These are phyloP conservation scores for Leucoptera coffeella DNA, from an alignment of 2,888 invertebrate genomes.

Conservation along the genomic window DNA sequence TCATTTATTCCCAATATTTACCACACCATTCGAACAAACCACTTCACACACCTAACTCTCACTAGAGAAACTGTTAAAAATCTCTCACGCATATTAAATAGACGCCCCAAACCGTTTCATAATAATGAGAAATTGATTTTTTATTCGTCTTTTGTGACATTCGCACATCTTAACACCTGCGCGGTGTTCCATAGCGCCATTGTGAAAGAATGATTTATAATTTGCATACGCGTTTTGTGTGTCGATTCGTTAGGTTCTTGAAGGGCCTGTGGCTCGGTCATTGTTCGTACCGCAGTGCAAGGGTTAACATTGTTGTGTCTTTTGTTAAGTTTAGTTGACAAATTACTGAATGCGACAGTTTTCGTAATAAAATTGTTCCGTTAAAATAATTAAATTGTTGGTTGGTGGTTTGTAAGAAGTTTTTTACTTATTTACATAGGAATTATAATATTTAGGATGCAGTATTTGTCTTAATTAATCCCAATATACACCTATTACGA, in stretches of 20 bases:
- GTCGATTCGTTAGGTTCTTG: conserved; percentile 26
- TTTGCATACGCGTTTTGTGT: conserved; percentile 39
- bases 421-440: too few relatives aligned
- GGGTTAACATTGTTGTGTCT: too few relatives aligned
- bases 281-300: conserved; percentile 7
- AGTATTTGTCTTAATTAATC: too few relatives aligned
- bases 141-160: conserved; percentile 33
- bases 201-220: conserved; percentile 46
- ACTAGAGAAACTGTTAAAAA: neutral
- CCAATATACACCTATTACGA: too few relatives aligned
- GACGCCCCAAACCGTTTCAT: conserved; percentile 19
- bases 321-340: too few relatives aligned
- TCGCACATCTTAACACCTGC: conserved; percentile 28
- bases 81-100: conserved; percentile 49
- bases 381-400: too few relatives aligned
- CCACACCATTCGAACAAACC: neutral
- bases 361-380: too few relatives aligned
- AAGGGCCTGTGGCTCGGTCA: conserved; percentile 1
- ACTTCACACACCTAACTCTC: neutral
- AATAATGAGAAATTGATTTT: conserved; percentile 37
- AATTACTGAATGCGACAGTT: too few relatives aligned
- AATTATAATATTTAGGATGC: too few relatives aligned
- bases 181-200: conserved; percentile 16
- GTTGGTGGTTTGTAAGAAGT: too few relatives aligned
- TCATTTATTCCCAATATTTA: neutral